Conservation (phyloP, 1,140 invertebrate genomes). For the Ganaspis sp. region DNA sequence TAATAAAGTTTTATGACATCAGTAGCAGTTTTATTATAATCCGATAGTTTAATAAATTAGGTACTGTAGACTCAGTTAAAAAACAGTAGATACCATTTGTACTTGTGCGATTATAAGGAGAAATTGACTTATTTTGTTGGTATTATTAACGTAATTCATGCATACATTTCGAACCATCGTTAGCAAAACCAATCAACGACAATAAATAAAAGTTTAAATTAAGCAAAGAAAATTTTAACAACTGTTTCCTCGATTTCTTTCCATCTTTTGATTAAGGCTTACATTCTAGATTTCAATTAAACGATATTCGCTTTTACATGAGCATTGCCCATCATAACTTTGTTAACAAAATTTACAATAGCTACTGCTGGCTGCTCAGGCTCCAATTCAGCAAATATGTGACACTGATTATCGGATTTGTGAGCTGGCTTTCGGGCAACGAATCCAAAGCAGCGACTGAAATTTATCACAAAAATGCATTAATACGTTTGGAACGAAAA, state of each 20-base stretch:
- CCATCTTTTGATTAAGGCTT: background rate
- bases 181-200: background rate
- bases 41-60: background rate
- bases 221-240: background rate
- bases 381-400: conserved; percentile 96
- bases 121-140: background rate
- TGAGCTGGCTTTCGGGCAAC: conserved; percentile 90
- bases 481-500: background rate
- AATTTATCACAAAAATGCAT: too few relatives aligned
- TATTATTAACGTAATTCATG: background rate
- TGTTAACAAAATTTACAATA: conserved; percentile 97
- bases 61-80: background rate
- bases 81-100: background rate
- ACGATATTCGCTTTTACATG: conserved; percentile 78
- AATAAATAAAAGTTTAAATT: background rate
- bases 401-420: conserved; percentile 94
- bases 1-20: background rate
- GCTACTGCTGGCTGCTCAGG: conserved; percentile 96
- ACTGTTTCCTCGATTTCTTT: background rate
- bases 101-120: background rate
- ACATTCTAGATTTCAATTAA: conserved; percentile 56
- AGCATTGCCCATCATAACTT: conserved; percentile 84
- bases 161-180: background rate
- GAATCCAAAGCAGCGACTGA: conserved; percentile 93
- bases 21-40: background rate